These are phyloP conservation scores for Sebastes hubbsi DNA, from an alignment of 2,797 vertebrate species.

Conservation along the genomic window DNA sequence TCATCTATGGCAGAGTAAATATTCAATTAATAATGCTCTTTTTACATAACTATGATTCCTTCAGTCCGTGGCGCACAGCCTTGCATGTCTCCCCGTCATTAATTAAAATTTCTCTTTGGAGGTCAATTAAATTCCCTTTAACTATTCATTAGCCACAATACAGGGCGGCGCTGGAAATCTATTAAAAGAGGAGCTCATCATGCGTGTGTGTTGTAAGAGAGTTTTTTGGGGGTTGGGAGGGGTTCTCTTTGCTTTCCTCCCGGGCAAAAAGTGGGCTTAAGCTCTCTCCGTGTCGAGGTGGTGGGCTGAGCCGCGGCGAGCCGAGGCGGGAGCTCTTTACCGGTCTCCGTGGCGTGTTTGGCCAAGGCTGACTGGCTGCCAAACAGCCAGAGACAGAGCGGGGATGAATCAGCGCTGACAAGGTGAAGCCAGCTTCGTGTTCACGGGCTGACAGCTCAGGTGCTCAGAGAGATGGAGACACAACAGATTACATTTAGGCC, in stretches of 20 bases:
- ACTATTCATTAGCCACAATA: slow-evolving; percentile 76
- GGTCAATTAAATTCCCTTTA: slow-evolving; percentile 82
- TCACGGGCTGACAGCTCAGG: slow-evolving; percentile 73
- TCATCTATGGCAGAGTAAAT: slow-evolving; percentile 80
- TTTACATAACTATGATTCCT: slow-evolving; percentile 79
- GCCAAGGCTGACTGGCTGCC: slow-evolving; percentile 76
- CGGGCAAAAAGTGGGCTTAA: slow-evolving; percentile 40
- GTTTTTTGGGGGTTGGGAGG: background rate
- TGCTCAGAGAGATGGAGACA: slow-evolving; percentile 77
- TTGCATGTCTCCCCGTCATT: slow-evolving; percentile 64
- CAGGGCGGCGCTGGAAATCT: slow-evolving; percentile 29
- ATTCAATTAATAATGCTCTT: slow-evolving; percentile 80
- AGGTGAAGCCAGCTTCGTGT: slow-evolving; percentile 69
- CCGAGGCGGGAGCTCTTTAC: slow-evolving; percentile 56
- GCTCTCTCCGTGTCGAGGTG: slow-evolving; percentile 28
- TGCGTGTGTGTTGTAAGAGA: background rate
- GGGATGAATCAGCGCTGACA: slow-evolving; percentile 77
- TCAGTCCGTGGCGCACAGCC: slow-evolving; percentile 60
- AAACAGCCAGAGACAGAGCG: slow-evolving; percentile 72
- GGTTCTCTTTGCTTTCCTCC: slow-evolving; percentile 28
- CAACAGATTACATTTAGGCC: slow-evolving; percentile 75
- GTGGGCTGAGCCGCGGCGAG: slow-evolving; percentile 40
- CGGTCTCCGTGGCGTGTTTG: slow-evolving; percentile 58
- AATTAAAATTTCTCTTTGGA: slow-evolving; percentile 81
- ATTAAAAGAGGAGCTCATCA: slow-evolving; percentile 49